phyloP scores from a whole-genome alignment of 2,797 vertebrate species.

The Gouania willdenowi region DNA sequence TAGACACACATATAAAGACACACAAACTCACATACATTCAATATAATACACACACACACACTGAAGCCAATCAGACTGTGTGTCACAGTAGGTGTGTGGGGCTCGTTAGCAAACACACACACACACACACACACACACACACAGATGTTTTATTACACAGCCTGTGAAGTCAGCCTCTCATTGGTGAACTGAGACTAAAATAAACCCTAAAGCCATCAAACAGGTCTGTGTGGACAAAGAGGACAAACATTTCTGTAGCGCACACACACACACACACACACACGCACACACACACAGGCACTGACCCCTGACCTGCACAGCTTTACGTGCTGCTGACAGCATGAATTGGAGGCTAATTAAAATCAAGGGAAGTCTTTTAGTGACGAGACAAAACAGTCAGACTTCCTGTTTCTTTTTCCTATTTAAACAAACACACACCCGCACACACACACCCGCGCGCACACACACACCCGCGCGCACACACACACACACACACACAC shows the following conservation, averaged over 20 bases:
- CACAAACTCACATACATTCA: too few relatives aligned
- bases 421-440: too few relatives aligned
- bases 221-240: conserved; percentile 19
- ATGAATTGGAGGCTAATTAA: conserved; percentile 44
- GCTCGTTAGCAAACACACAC: conserved; percentile 43
- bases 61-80: conserved; percentile 47
- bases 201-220: conserved; percentile 14
- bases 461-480: too few relatives aligned
- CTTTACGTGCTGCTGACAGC: conserved; percentile 29
- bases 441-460: too few relatives aligned
- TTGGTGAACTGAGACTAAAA: conserved; percentile 11
- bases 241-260: too few relatives aligned
- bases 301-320: conserved; percentile 27
- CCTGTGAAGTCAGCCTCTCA: conserved; percentile 43
- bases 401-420: conserved; percentile 18
- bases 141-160: conserved; percentile 39
- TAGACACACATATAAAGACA: too few relatives aligned
- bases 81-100: conserved; percentile 14
- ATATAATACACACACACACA: conserved; percentile 33
- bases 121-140: conserved; percentile 15
- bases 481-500: too few relatives aligned
- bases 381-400: background rate
- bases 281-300: background rate
- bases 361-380: conserved; percentile 24
- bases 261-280: background rate